Base-by-base conservation (phyloP, 2,888 invertebrate species). In the Diplazon laetatorius region DNA sequence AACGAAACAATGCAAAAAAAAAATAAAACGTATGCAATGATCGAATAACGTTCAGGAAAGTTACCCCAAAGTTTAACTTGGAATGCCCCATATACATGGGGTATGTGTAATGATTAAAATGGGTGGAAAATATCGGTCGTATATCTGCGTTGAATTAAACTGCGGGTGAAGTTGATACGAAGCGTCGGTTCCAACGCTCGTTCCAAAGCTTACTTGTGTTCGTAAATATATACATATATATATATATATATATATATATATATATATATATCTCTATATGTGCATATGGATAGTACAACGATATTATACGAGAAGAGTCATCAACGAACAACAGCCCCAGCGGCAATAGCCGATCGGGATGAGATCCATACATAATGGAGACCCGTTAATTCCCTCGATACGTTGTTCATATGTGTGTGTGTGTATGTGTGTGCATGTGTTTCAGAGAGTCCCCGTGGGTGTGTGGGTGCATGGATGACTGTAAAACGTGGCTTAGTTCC, bases 381-480 rank as follows among this genome's bases (percentile, higher is more conserved):
- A 68, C 18, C 30, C 66, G 66, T 68, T 68, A 55, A 68, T 68
- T 68, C 66, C 55, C 55, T 55, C 42, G 66, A 68, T 68, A 52
- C 66, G 66, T 42, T 55, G 18, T 16, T 37, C n/a, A n/a, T n/a
- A n/a, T n/a, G n/a, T n/a, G n/a, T n/a, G n/a, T n/a, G n/a, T n/a
- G n/a, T n/a, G n/a, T n/a, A n/a, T n/a, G n/a, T n/a, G n/a, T n/a
- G n/a, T n/a, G n/a, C n/a, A 14, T 25, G 12, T 18, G 63, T 42
- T 42, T 12, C 30, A 18, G 18, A 10, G 25, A 57, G 10, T 37
- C 57, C 2, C 9, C 10, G 18, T 16, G 1, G 35, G 57, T 35
- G 35, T 57, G 12, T n/a, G n/a, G 5, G n/a, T 30, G 30, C n/a
- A 39, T 18, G 22, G 18, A 5, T 16, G 14, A 42, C 25, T 8